Conservation (phyloP, 2,797 vertebrate species). For the Sebastes steindachneri region DNA sequence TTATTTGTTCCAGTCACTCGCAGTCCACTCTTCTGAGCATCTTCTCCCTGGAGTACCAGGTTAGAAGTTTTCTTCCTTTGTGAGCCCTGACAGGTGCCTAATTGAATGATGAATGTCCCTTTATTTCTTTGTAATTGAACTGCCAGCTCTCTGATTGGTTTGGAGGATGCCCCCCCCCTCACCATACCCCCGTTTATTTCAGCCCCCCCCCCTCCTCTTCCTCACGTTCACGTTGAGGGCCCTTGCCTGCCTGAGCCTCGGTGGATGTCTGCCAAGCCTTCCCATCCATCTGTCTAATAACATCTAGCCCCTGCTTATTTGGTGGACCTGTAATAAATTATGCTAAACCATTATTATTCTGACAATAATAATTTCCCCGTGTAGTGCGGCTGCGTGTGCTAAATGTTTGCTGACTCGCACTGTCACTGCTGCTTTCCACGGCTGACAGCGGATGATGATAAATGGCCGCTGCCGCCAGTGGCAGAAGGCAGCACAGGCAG, state of each 20-base stretch:
- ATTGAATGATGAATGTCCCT: slow-evolving; percentile 99
- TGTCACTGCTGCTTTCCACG: slow-evolving; percentile 98
- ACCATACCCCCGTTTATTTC: slow-evolving; percentile 56
- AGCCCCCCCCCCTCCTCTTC: slow-evolving; percentile 49
- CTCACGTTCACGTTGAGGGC: slow-evolving; percentile 85
- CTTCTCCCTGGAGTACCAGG: slow-evolving; percentile 99
- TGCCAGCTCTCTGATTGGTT: slow-evolving; percentile 99
- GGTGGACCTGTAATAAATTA: slow-evolving; percentile 99
- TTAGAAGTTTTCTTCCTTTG: slow-evolving; percentile 99
- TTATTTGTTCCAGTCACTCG: slow-evolving; percentile 99
- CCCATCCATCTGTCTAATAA: slow-evolving; percentile 99
- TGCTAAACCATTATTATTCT: slow-evolving; percentile 99
- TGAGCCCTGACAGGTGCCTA: slow-evolving; percentile 99
- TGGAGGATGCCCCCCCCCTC: slow-evolving; percentile 91
- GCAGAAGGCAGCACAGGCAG: slow-evolving; percentile 99
- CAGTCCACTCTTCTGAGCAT: slow-evolving; percentile 99
- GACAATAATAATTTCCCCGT: slow-evolving; percentile 99
- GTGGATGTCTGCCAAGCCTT: slow-evolving; percentile 99
- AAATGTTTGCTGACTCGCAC: slow-evolving; percentile 99
- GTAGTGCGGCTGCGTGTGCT: slow-evolving; percentile 98
- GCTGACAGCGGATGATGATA: slow-evolving; percentile 99
- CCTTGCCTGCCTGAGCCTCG: slow-evolving; percentile 91
- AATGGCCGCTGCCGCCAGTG: slow-evolving; percentile 97
- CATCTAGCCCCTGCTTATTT: slow-evolving; percentile 99
- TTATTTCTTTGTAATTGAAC: slow-evolving; percentile 99